Evolutionary conservation across 2,113 vertebrate genomes (phyloP), one percentile per base, ranked within the genome.

Genomic region (Coptodon bakossiorum): DNA sequence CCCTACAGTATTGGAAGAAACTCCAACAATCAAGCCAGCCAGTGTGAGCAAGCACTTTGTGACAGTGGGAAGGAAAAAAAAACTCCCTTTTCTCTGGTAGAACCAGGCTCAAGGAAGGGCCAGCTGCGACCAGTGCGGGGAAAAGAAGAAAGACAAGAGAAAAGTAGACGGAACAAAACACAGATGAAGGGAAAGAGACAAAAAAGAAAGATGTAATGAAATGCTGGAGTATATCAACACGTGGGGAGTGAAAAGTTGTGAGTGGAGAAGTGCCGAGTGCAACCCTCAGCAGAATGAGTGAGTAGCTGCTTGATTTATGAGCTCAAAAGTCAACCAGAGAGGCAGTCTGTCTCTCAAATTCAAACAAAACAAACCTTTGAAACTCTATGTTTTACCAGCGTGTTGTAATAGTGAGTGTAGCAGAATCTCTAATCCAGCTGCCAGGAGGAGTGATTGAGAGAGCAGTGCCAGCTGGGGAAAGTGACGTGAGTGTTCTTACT

Each of bases 401-500:
- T 19, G 81, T 24, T 53, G 38, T 80, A n/a, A 85, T 27, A 3
- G 29, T 78, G 36, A 48, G 56, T 76, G 71, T 22, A 45, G 73
- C 43, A 61, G 48, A 91, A 81, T 82, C 94, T 96, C 91, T 87
- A 82, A 91, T 90, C 91, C 89, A 92, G 61, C 5, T 9, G 22
- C 31, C 16, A 24, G 17, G 31, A 68, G 11, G 17, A 38, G 61
- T 66, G 17, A 66, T 66, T 66, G 34, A 66, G 0, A 6, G 6
- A 38, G 17, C 17, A 66, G 61, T 36, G 59, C 59, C 59, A 36
- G 31, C 59, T 63, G 59, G 7, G 17, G 9, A 36, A 63, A 63
- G 31, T 63, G 29, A 34, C 0, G 3, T 6, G 31, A 38, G 36
- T 68, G 11, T 40, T 68, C 6, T 22, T 68, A 40, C 4, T 68